Conservation (phyloP, 1,140 invertebrate genomes). For the Drosophila tsacasi region DNA sequence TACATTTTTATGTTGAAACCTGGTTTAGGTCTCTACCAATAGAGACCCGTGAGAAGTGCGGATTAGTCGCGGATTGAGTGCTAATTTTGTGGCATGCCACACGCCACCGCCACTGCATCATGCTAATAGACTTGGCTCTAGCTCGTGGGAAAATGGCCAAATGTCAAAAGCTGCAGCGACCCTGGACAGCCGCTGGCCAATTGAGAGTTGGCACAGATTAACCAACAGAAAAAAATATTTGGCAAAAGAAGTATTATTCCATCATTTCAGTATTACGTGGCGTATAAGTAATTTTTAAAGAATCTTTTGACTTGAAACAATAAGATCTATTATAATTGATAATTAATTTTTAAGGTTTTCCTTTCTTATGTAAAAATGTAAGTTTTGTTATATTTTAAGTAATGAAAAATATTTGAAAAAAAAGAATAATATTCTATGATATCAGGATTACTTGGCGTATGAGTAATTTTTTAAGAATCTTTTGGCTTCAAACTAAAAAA, state of each 20-base stretch:
- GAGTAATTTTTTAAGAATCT: neutral
- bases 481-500: neutral
- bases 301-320: neutral
- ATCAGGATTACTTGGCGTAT: neutral
- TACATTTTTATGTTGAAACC: constrained; percentile 85
- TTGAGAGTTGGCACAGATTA: constrained; percentile 6
- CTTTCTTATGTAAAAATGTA: too few relatives aligned
- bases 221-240: neutral
- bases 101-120: constrained; percentile 23
- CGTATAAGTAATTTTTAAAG: too few relatives aligned
- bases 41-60: constrained; percentile 22
- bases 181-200: constrained; percentile 40
- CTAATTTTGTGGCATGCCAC: constrained; percentile 66
- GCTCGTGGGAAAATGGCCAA: constrained; percentile 63
- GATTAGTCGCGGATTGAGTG: constrained; percentile 40
- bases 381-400: too few relatives aligned
- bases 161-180: constrained; percentile 59
- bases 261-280: neutral
- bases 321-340: neutral
- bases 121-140: constrained; percentile 48
- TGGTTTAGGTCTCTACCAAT: constrained; percentile 84
- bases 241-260: neutral
- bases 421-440: too few relatives aligned
- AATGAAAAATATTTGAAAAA: neutral
- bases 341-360: too few relatives aligned